A percentile compares a stretch with the other conserved stretches of the same genome.
These are phyloP conservation scores for Arbacia lixula DNA, from an alignment of 53 echinoderm and acorn worm species.

Conservation along the genomic window DNA sequence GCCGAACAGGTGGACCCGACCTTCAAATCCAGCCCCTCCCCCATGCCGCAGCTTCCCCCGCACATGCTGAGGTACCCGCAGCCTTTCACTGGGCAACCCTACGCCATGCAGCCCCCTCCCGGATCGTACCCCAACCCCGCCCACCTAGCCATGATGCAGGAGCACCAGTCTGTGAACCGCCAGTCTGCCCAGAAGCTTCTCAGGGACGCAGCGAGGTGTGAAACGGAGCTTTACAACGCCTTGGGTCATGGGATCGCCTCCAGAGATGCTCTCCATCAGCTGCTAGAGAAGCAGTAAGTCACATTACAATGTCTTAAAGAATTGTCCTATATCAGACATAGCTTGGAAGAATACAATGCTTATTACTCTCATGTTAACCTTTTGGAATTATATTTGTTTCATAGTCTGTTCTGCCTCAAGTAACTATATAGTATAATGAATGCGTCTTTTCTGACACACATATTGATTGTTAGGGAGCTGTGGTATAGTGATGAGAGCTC, in stretches of 20 bases:
- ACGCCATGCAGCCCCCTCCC: neutral
- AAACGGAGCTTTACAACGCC: constrained; percentile 62
- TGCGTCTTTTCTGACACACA: too few relatives aligned
- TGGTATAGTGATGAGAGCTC: too few relatives aligned
- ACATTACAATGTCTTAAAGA: too few relatives aligned
- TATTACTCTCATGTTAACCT: too few relatives aligned
- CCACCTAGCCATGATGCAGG: constrained; percentile 59
- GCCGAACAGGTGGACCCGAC: constrained; percentile 78
- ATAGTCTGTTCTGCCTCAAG: too few relatives aligned
- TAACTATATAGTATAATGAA: too few relatives aligned
- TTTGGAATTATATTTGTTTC: too few relatives aligned
- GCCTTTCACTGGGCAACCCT: neutral
- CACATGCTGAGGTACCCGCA: constrained; percentile 41
- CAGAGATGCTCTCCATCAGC: constrained; percentile 48
- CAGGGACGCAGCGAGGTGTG: constrained; percentile 62
- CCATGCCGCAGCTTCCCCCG: neutral
- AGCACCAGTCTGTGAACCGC: constrained; percentile 56
- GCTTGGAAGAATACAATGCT: too few relatives aligned
- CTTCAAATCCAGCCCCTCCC: constrained; percentile 17
- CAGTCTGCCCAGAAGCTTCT: constrained; percentile 73
- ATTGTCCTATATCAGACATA: too few relatives aligned
- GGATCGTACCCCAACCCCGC: constrained; percentile 47
- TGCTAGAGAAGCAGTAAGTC: constrained; percentile 63
- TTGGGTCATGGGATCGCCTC: constrained; percentile 39
- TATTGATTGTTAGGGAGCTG: too few relatives aligned